Base-by-base conservation (phyloP, 2,113 vertebrate species). In the Echinops telfairi region DNA sequence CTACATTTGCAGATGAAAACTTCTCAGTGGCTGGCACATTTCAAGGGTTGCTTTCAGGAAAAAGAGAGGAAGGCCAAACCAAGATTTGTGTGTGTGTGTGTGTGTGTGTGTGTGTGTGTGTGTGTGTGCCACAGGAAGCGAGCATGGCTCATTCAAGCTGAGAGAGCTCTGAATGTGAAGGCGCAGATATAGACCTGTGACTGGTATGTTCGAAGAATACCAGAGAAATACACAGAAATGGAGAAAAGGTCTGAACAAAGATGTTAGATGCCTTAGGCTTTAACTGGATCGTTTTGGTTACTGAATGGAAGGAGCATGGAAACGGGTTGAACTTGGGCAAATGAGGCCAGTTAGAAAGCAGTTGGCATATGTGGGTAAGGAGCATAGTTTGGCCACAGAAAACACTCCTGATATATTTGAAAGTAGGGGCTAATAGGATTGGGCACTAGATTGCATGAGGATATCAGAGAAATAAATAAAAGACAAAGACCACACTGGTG, bases 341-440 rank as follows among this genome's bases (percentile, higher is more conserved):
- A 6, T 57, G 70, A 83, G 43, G 6, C 2, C 20, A 5, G 22
- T n/a, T 60, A 73, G 83, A 92, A 82, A 20, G 25, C 25, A 38
- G 75, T 25, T 58, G 29, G 17, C 22, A 2, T 29, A 62, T n/a
- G 19, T 33, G 70, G 81, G 27, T 88, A 76, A 73, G 15, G 66
- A 73, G 47, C 75, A 3, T 43, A 27, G 8, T 76, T 66, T 86
- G 71, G 38, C 33, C 9, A 31, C 70, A 86, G 38, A 40, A 66
- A 88, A 83, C 17, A 86, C n/a, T 27, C 31, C 25, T 11, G 15
- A 60, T 75, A 25, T 68, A 10, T 90, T 96, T 84, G 31, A 82
- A 79, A 76, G 20, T 43, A 75, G 47, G 17, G 29, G 1, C 23
- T 70, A 71, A 85, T 4, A 47, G 70, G 6, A 53, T 76, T 86